Percentiles rank a stretch among this genome's conserved stretches.
phyloP scores from a whole-genome alignment of 2,113 vertebrate species.

The Syngnathus floridae region DNA sequence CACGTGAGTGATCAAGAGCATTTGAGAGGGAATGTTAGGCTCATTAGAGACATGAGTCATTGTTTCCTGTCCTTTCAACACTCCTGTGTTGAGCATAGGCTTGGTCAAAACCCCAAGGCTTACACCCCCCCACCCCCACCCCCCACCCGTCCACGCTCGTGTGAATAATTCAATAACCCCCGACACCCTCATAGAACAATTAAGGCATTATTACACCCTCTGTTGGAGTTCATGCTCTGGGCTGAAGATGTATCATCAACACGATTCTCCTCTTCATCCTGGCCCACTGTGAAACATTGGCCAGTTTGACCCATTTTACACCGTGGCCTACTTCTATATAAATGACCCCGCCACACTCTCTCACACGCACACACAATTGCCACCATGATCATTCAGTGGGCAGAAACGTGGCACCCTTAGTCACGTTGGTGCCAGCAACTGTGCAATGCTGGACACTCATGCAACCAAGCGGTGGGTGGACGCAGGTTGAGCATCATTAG shows the following conservation, averaged over 20 bases:
- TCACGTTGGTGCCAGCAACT: constrained; percentile 58
- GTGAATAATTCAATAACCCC: constrained; percentile 60
- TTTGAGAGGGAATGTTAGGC: constrained; percentile 52
- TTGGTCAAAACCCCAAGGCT: constrained; percentile 47
- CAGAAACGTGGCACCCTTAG: constrained; percentile 46
- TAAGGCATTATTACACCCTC: constrained; percentile 68
- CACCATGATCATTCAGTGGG: constrained; percentile 37
- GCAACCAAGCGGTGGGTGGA: constrained; percentile 29
- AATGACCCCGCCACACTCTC: constrained; percentile 25
- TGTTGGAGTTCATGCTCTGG: constrained; percentile 43
- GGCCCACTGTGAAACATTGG: constrained; percentile 44
- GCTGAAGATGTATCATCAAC: constrained; percentile 29
- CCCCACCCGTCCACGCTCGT: constrained; percentile 30
- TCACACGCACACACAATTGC: background rate
- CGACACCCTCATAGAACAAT: constrained; percentile 54
- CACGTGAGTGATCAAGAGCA: constrained; percentile 33
- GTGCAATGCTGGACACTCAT: constrained; percentile 51
- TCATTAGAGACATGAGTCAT: constrained; percentile 64
- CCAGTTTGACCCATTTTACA: constrained; percentile 59
- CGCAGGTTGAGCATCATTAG: constrained; percentile 18
- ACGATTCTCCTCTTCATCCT: constrained; percentile 22
- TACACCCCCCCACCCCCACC: constrained; percentile 20
- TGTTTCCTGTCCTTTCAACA: constrained; percentile 45
- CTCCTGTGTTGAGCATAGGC: constrained; percentile 50
- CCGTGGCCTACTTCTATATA: constrained; percentile 31